Evolutionary conservation across 92 coral and sea anemone genomes (phyloP).

Genomic region (Epizoanthus ramosus): DNA sequence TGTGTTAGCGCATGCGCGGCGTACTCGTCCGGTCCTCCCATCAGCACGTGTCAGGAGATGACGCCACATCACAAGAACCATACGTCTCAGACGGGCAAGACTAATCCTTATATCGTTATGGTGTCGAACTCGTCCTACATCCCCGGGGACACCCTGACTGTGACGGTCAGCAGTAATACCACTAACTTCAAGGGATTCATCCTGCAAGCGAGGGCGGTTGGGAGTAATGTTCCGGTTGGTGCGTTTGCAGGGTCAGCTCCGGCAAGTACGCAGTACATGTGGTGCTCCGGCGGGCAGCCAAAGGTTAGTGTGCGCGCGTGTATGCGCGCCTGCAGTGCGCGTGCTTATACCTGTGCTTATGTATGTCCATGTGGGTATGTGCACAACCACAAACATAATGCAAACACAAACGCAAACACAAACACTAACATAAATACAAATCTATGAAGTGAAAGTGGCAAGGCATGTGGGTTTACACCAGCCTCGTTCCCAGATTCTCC

Average conservation of each 20-base stretch:
- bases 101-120: conserved; percentile 49
- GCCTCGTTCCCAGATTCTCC: no score
- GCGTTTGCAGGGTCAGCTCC: conserved; percentile 27
- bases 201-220: conserved; percentile 52
- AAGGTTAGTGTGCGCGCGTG: conserved; percentile 37
- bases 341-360: no score
- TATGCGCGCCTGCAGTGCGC: no score
- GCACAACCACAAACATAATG: no score
- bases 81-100: background rate
- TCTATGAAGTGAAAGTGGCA: no score
- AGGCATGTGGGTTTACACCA: no score
- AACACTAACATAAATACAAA: no score
- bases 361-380: no score
- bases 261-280: conserved; percentile 25
- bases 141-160: conserved; percentile 55
- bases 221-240: conserved; percentile 60
- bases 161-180: conserved; percentile 47
- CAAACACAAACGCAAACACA: no score
- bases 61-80: conserved; percentile 31
- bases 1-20: conserved; percentile 38
- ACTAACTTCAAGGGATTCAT: conserved; percentile 58
- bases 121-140: conserved; percentile 49
- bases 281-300: conserved; percentile 60
- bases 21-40: conserved; percentile 48
- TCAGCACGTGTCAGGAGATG: conserved; percentile 55